These are phyloP conservation scores for Scaptomyza cyrtandrae DNA, from an alignment of 2,888 invertebrate genomes.

Conservation along the genomic window DNA sequence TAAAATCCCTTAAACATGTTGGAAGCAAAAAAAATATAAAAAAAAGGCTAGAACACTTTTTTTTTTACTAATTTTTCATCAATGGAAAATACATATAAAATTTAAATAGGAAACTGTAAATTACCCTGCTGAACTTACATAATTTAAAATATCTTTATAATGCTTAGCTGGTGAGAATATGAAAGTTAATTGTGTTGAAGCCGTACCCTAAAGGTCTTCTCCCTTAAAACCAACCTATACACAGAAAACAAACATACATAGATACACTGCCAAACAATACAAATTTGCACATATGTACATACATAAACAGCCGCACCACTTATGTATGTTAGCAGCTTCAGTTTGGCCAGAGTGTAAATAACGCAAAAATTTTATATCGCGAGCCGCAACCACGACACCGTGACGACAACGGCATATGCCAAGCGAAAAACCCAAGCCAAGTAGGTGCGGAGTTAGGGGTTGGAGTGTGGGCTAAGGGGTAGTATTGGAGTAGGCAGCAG, in stretches of 20 bases:
- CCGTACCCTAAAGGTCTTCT: too few species aligned
- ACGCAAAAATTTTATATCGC: conserved; percentile 69
- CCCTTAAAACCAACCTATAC: too few species aligned
- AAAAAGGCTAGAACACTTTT: too few species aligned
- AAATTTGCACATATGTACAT: conserved; percentile 5
- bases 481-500: conserved; percentile 16
- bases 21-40: too few species aligned
- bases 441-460: background rate
- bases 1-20: too few species aligned
- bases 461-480: conserved; percentile 5
- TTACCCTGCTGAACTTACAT: too few species aligned
- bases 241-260: background rate
- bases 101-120: too few species aligned
- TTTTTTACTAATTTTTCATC: too few species aligned
- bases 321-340: conserved; percentile 35
- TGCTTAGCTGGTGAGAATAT: too few species aligned
- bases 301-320: conserved; percentile 47
- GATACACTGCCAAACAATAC: background rate
- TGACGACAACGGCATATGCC: conserved; percentile 69
- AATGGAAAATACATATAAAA: too few species aligned
- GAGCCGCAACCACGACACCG: conserved; percentile 74
- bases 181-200: too few species aligned
- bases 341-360: conserved; percentile 62
- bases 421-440: conserved; percentile 19
- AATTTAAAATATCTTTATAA: too few species aligned